phyloP scores from a whole-genome alignment of 2,797 vertebrate genomes.

The Hyperoplus lanceolatus region DNA sequence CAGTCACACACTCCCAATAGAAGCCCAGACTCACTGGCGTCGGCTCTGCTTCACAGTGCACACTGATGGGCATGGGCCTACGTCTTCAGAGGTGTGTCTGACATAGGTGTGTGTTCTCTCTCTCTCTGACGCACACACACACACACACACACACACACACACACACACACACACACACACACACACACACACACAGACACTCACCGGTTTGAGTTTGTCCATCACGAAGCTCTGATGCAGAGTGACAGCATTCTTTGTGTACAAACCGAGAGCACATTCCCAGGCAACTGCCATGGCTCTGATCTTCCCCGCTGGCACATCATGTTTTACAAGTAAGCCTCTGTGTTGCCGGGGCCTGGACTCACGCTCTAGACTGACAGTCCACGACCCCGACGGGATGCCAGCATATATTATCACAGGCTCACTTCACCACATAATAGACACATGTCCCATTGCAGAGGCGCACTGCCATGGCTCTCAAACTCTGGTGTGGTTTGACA shows the following conservation, averaged over 20 bases:
- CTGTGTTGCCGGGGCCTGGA: conserved; percentile 47
- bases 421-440: conserved; percentile 56
- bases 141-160: neutral
- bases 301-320: conserved; percentile 70
- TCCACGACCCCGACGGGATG: conserved; percentile 50
- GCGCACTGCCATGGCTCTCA: conserved; percentile 10
- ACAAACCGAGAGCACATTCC: conserved; percentile 72
- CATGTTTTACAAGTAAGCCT: conserved; percentile 70
- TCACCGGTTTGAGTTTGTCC: conserved; percentile 57
- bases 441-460: conserved; percentile 40
- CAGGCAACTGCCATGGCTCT: conserved; percentile 55
- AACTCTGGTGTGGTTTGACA: conserved; percentile 34
- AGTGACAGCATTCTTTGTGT: conserved; percentile 79
- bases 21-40: conserved; percentile 86
- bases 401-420: conserved; percentile 57
- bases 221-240: conserved; percentile 70
- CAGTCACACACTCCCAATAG: conserved; percentile 75
- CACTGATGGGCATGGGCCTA: conserved; percentile 18
- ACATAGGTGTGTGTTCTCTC: conserved; percentile 49
- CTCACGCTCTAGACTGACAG: conserved; percentile 43
- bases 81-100: conserved; percentile 69
- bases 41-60: conserved; percentile 61
- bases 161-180: conserved; percentile 17
- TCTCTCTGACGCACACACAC: neutral
- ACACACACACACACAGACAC: conserved; percentile 17